Base-by-base conservation (phyloP, 2,888 invertebrate genomes). In the Drosophila peninsularis region DNA sequence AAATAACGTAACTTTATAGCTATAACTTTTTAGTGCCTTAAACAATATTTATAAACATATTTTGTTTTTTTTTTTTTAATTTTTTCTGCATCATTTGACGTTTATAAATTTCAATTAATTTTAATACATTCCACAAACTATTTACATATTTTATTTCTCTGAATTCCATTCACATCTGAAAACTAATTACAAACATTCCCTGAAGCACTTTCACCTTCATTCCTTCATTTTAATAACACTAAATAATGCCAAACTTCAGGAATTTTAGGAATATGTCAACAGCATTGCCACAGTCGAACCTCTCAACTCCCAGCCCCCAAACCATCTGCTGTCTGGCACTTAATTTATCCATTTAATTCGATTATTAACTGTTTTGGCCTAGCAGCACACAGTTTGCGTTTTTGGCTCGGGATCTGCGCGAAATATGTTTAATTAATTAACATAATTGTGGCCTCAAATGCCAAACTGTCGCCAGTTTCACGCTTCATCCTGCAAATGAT, bases 401-500 rank as follows among this genome's bases (percentile, higher is more conserved):
- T 17, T 32, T 19, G 13, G 13, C 24, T 5, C 11, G 21, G 21
- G 27, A 7, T 39, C 19, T 19, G 42, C 45, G 36, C 62, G 39
- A 69, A 84, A 69, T 71, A 64, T 71, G 62, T 82, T 74, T 82
- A 88, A 82, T 80, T 88, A 88, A 86, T 83, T 80, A 86, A 82
- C 80, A 86, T 69, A 85, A 88, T 76, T 73, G 60, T 24, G 30
- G 45, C 36, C 52, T 50, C 37, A 55, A 45, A 45, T 30, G 34
- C 13, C 55, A 58, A 79, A 71, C 50, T 85, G 82, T 79, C 73
- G 65, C 68, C 70, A 64, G 74, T 71, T 82, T 76, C 52, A 71
- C 82, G 80, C 87, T 74, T 66, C 80, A 82, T 50, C 50, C 67
- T 67, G 63, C 68, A 78, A 82, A 71, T 70, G 70, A 76, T 80